Evolutionary conservation across 2,797 vertebrate species (phyloP).

Genomic region (Acridotheres tristis): DNA sequence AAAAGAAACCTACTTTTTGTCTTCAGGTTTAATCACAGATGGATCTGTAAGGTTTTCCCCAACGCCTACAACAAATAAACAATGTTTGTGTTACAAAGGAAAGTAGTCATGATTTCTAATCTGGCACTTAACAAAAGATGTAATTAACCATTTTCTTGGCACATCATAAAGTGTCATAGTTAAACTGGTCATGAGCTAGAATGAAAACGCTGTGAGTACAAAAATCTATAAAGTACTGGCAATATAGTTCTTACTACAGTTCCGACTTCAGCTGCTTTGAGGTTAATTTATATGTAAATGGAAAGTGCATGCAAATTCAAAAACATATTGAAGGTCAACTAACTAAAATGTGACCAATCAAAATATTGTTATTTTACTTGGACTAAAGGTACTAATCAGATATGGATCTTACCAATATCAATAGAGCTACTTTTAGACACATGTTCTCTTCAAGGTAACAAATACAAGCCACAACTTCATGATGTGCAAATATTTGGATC

Average conservation of each 20-base stretch:
- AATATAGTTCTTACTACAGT: not conserved
- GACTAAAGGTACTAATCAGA: not conserved
- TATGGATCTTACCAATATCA: not conserved
- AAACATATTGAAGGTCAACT: not conserved
- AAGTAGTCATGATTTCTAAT: not conserved
- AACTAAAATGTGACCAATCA: not conserved
- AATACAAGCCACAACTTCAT: not conserved
- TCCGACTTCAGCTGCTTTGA: not conserved
- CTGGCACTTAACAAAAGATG: not conserved
- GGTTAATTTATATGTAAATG: not conserved
- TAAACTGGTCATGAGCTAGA: not conserved
- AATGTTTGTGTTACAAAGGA: not conserved
- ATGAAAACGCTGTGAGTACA: not conserved
- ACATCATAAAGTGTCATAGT: not conserved
- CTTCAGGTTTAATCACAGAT: slow-evolving; percentile 91
- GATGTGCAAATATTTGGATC: not conserved
- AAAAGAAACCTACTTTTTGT: slow-evolving; percentile 83
- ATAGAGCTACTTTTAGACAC: not conserved
- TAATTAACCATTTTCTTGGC: not conserved
- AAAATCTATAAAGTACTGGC: not conserved
- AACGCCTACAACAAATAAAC: slow-evolving; percentile 83
- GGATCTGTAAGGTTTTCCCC: slow-evolving; percentile 93
- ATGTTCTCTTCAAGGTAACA: not conserved
- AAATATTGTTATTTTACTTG: not conserved
- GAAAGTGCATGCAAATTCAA: not conserved